Conservation (phyloP, 2,888 invertebrate genomes). For the Leucophenga montana region DNA sequence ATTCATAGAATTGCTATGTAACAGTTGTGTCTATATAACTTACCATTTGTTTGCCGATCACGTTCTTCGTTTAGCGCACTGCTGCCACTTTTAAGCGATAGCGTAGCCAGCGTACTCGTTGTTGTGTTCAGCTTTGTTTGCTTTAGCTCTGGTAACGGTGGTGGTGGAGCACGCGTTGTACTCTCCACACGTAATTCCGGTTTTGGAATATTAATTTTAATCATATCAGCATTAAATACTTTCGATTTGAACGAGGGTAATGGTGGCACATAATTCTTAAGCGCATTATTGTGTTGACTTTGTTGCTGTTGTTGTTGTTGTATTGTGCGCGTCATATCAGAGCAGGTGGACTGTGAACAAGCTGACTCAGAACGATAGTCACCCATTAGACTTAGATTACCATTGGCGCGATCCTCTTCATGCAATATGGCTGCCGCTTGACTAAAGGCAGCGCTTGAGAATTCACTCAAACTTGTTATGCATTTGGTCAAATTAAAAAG, state of each 20-base stretch:
- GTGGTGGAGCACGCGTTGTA: constrained; percentile 33
- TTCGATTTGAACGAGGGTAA: constrained; percentile 72
- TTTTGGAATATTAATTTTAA: constrained; percentile 72
- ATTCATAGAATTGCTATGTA: too few species aligned
- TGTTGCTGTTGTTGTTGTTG: constrained; percentile 48
- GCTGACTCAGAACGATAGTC: constrained; percentile 77
- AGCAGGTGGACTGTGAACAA: constrained; percentile 81
- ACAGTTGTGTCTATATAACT: too few species aligned
- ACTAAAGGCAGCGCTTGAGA: constrained; percentile 81
- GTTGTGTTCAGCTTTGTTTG: constrained; percentile 47
- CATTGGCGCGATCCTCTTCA: constrained; percentile 58
- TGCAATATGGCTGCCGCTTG: constrained; percentile 76
- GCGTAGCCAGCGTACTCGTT: constrained; percentile 48
- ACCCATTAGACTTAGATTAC: constrained; percentile 50
- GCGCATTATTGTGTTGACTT: constrained; percentile 48
- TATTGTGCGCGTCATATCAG: constrained; percentile 71
- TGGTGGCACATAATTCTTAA: constrained; percentile 72
- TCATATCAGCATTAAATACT: constrained; percentile 70
- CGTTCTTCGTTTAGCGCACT: constrained; percentile 26
- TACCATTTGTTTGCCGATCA: constrained; percentile 32
- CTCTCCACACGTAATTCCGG: constrained; percentile 60
- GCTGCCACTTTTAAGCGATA: constrained; percentile 51
- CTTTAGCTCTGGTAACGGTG: constrained; percentile 56
- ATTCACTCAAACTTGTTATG: constrained; percentile 75
- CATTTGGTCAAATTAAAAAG: constrained; percentile 82